A percentile compares a stretch with the other conserved stretches of the same genome.
Evolutionary conservation across 2,113 vertebrate species (phyloP).

Genomic region (Tympanuchus pallidicinctus): DNA sequence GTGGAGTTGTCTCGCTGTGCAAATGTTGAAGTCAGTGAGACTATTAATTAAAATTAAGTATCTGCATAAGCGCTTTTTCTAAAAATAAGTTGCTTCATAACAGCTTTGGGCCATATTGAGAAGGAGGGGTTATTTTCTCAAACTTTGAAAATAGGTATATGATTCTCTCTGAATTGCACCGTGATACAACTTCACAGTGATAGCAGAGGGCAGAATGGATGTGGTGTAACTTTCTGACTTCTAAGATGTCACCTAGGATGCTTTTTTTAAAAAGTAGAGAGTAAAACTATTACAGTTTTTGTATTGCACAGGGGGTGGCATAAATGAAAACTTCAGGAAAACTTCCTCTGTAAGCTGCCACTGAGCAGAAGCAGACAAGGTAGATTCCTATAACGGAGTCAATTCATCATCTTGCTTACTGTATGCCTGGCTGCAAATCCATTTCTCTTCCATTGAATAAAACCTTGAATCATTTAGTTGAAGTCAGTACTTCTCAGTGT

Average conservation of each 20-base stretch:
- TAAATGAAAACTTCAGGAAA: not conserved
- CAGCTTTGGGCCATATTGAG: conserved; percentile 48
- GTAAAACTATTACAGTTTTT: not conserved
- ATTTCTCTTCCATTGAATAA: not conserved
- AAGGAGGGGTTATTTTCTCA: not conserved
- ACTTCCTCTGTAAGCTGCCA: not conserved
- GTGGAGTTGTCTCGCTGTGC: conserved; percentile 59
- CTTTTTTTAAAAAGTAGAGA: not conserved
- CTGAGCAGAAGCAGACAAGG: not conserved
- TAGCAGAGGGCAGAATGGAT: not conserved
- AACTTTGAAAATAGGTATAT: not conserved
- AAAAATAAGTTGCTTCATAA: conserved; percentile 59
- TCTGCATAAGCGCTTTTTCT: conserved; percentile 56
- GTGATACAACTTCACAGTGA: not conserved
- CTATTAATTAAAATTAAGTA: conserved; percentile 69
- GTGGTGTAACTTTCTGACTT: not conserved
- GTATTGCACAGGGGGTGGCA: not conserved
- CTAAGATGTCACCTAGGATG: not conserved
- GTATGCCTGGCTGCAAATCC: not conserved
- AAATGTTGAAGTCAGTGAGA: conserved; percentile 50
- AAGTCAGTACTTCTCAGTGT: not conserved
- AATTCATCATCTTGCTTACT: not conserved
- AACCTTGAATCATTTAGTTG: not conserved
- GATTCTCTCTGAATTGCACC: not conserved
- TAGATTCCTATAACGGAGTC: not conserved